Conservation (phyloP, 2,113 vertebrate species). For the Xenopus tropicalis region DNA sequence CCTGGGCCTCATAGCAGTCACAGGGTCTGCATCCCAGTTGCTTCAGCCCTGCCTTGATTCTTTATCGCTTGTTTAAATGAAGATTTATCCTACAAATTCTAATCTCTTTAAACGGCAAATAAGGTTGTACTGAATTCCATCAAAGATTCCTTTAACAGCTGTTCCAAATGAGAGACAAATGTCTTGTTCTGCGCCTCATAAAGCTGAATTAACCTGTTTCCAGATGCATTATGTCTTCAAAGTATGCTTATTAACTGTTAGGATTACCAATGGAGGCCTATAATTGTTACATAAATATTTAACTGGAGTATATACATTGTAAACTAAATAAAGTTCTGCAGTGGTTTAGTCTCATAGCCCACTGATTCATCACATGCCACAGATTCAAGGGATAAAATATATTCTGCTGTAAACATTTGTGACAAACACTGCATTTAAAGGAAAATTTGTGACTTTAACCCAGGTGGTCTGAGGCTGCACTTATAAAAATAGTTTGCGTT, state of each 20-base stretch:
- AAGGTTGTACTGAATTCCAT: too few species aligned
- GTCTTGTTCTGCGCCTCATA: background rate
- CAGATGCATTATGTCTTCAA: conserved; percentile 60
- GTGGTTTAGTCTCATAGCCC: conserved; percentile 54
- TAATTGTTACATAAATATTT: conserved; percentile 69
- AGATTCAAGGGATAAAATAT: conserved; percentile 61
- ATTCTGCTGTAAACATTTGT: conserved; percentile 61
- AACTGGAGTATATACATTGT: conserved; percentile 56
- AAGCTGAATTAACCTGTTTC: conserved; percentile 32
- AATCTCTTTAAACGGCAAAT: too few species aligned
- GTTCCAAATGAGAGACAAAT: background rate
- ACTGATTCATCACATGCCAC: conserved; percentile 59
- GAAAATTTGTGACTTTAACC: background rate
- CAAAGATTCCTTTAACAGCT: too few species aligned
- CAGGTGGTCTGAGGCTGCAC: conserved; percentile 21
- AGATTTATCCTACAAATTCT: too few species aligned
- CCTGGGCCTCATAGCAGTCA: too few species aligned
- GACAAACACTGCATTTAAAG: conserved; percentile 12
- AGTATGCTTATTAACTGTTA: conserved; percentile 50
- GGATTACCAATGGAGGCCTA: conserved; percentile 61
- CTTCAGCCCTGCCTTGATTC: too few species aligned
- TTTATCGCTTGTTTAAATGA: too few species aligned
- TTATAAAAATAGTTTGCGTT: background rate
- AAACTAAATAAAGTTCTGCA: conserved; percentile 50
- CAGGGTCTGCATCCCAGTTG: too few species aligned